A percentile compares a stretch with the other conserved stretches of the same genome.
Conservation (phyloP, 2,888 invertebrate genomes). For the Carcina quercana region DNA sequence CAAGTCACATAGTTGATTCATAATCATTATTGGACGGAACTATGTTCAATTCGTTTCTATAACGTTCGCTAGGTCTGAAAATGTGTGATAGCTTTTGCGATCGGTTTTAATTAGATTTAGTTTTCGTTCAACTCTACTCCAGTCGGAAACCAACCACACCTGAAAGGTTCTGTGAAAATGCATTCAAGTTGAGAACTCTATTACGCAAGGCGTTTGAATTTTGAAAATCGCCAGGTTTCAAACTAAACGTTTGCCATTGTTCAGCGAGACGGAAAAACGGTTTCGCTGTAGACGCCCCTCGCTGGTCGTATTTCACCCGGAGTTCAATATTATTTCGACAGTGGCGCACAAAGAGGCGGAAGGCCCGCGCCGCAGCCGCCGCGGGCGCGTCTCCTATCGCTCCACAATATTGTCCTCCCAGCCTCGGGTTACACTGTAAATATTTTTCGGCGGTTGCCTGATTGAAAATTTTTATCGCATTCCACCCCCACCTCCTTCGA, state of each 20-base stretch:
- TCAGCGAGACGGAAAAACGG: slow-evolving; percentile 64
- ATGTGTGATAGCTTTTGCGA: too few relatives aligned
- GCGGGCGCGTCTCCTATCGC: slow-evolving; percentile 54
- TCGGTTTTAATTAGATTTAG: too few relatives aligned
- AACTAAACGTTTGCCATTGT: slow-evolving; percentile 59
- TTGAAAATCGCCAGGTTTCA: slow-evolving; percentile 43
- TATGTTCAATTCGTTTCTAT: too few relatives aligned
- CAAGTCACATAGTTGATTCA: too few relatives aligned
- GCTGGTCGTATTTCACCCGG: slow-evolving; percentile 67
- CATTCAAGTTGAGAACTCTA: too few relatives aligned
- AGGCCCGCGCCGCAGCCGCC: slow-evolving; percentile 44
- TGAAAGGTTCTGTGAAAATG: too few relatives aligned
- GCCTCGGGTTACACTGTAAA: slow-evolving; percentile 71
- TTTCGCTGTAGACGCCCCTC: slow-evolving; percentile 54
- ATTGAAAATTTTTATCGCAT: slow-evolving; percentile 71
- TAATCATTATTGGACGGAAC: too few relatives aligned
- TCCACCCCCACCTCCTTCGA: slow-evolving; percentile 49
- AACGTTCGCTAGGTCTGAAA: too few relatives aligned
- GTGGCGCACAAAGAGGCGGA: slow-evolving; percentile 63
- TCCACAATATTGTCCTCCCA: slow-evolving; percentile 67
- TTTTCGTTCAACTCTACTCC: too few relatives aligned
- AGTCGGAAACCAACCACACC: too few relatives aligned
- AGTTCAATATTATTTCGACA: slow-evolving; percentile 72
- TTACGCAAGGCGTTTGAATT: slow-evolving; percentile 39
- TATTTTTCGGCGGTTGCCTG: slow-evolving; percentile 69